These are phyloP conservation scores for Podabrus alpinus DNA, from an alignment of 2,888 invertebrate genomes.

Conservation along the genomic window DNA sequence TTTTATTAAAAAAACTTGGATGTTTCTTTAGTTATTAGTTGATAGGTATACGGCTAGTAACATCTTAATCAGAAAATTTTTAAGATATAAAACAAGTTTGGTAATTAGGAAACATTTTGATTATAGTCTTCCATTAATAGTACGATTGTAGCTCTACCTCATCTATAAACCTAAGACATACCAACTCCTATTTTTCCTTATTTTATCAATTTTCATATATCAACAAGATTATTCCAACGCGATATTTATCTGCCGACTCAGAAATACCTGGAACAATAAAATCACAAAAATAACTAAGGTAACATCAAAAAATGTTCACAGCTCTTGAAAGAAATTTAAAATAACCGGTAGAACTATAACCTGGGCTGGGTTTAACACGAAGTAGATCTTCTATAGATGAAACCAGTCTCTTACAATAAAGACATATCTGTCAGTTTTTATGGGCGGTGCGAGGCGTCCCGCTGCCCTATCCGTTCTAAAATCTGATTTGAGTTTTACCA, in stretches of 20 bases:
- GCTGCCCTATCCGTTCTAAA: slow-evolving; percentile 45
- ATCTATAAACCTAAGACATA: not conserved
- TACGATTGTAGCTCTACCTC: slow-evolving; percentile 10
- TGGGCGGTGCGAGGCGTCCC: slow-evolving; percentile 49
- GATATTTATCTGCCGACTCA: not conserved
- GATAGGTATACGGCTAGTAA: not conserved
- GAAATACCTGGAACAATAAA: not conserved
- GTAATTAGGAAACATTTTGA: slow-evolving; percentile 15
- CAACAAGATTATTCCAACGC: not conserved
- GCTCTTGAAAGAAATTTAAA: slow-evolving; percentile 16
- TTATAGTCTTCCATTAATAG: slow-evolving; percentile 7
- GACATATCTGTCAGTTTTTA: slow-evolving; percentile 56
- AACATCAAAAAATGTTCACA: slow-evolving; percentile 56
- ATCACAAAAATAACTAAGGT: slow-evolving; percentile 40
- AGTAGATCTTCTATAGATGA: slow-evolving; percentile 27
- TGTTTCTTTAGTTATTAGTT: slow-evolving; percentile 1
- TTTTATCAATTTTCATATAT: not conserved
- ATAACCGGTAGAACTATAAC: slow-evolving; percentile 24
- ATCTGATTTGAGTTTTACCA: slow-evolving; percentile 36
- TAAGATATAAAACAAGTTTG: slow-evolving; percentile 8
- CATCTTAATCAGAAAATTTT: slow-evolving; percentile 2
- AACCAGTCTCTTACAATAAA: slow-evolving; percentile 52
- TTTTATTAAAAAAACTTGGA: not conserved
- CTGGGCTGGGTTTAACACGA: slow-evolving; percentile 32
- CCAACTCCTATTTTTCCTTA: not conserved